Percentiles rank a stretch among this genome's conserved stretches.
phyloP scores from a whole-genome alignment of 2,888 invertebrate genomes.

The Leptopilina syphax region DNA sequence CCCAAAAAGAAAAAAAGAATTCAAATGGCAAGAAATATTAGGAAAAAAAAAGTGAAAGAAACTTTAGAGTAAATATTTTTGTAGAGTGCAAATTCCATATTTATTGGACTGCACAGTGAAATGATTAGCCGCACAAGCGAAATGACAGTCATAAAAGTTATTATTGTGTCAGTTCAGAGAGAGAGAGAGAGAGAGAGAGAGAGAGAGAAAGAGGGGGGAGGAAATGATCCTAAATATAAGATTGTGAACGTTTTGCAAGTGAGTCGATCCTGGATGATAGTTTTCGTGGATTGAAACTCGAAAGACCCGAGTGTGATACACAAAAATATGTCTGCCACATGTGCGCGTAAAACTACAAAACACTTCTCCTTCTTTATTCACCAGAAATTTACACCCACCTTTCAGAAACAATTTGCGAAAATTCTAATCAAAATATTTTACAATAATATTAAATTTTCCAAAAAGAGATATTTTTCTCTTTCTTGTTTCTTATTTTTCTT shows the following conservation, averaged over 20 bases:
- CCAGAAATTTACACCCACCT: neutral
- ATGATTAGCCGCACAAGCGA: constrained; percentile 33
- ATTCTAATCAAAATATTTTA: neutral
- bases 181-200: too few relatives aligned
- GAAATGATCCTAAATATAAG: constrained; percentile 40
- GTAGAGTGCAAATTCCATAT: neutral
- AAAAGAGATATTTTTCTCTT: too few relatives aligned
- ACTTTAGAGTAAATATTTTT: neutral
- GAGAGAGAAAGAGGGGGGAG: neutral
- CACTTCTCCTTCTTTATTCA: constrained; percentile 20
- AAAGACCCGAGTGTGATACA: constrained; percentile 43
- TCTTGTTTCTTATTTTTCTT: too few relatives aligned
- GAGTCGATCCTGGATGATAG: constrained; percentile 49
- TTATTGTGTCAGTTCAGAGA: constrained; percentile 17
- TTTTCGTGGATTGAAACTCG: constrained; percentile 56
- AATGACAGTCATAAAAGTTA: constrained; percentile 38
- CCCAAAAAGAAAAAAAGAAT: neutral
- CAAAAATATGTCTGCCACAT: constrained; percentile 51
- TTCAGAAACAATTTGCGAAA: neutral
- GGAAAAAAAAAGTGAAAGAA: neutral
- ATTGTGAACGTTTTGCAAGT: constrained; percentile 22
- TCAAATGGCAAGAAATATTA: neutral
- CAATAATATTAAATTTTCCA: neutral
- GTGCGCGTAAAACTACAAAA: constrained; percentile 37
- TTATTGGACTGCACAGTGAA: neutral